Evolutionary conservation across 1,140 invertebrate species (phyloP).

Genomic region (Cydia amplana): DNA sequence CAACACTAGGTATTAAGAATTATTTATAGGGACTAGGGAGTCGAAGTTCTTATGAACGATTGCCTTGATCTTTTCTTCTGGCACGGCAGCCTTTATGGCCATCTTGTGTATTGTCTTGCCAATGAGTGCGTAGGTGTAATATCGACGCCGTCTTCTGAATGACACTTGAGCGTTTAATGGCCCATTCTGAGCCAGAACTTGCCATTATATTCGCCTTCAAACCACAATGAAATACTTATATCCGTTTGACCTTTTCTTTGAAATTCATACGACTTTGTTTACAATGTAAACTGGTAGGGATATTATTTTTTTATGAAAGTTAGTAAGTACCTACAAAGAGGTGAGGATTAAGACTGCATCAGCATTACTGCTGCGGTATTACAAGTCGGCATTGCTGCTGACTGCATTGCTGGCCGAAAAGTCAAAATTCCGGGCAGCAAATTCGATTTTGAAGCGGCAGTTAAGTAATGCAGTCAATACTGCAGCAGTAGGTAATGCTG

Average conservation of each 20-base stretch:
- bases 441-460: no score
- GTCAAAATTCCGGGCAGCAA: no score
- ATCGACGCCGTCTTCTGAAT: slow-evolving; percentile 17
- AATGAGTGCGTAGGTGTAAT: slow-evolving; percentile 30
- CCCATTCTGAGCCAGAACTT: slow-evolving; percentile 25
- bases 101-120: slow-evolving; percentile 25
- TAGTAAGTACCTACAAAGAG: no score
- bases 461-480: no score
- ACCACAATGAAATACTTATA: slow-evolving; percentile 11
- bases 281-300: no score
- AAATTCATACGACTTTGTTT: not conserved
- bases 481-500: no score
- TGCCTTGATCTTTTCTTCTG: not conserved
- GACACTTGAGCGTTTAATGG: slow-evolving; percentile 29
- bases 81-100: not conserved
- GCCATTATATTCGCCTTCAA: slow-evolving; percentile 12
- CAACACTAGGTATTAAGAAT: not conserved
- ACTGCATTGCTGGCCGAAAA: no score
- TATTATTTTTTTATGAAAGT: no score
- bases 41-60: not conserved
- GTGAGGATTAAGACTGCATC: no score
- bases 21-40: not conserved
- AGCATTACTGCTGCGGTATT: no score
- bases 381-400: no score
- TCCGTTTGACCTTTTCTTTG: not conserved